Evolutionary conservation across 2,797 vertebrate species (phyloP).

Genomic region (Rhabdophis nuchalis): DNA sequence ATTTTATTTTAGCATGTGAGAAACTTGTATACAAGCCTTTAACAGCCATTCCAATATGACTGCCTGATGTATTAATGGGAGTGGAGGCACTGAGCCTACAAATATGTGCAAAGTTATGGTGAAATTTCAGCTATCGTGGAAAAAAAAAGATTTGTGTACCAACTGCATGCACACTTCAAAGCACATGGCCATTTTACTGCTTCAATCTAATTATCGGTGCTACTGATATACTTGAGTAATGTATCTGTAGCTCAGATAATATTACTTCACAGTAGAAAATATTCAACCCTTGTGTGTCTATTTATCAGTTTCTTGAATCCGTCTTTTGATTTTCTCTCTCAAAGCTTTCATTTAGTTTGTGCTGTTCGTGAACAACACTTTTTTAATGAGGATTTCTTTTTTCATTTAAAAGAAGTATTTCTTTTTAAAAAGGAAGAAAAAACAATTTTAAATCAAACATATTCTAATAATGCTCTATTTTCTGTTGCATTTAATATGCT

Average conservation of each 20-base stretch:
- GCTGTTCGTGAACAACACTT: neutral
- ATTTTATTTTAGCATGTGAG: constrained; percentile 1
- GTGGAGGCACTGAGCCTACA: constrained; percentile 61
- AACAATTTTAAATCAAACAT: neutral
- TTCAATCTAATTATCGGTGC: constrained; percentile 73
- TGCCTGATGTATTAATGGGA: constrained; percentile 69
- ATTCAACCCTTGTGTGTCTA: constrained; percentile 54
- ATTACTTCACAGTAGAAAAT: constrained; percentile 66
- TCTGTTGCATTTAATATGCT: neutral
- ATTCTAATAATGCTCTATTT: neutral
- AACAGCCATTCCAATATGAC: constrained; percentile 46
- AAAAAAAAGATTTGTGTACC: constrained; percentile 67
- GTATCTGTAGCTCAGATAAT: constrained; percentile 66
- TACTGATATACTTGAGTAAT: constrained; percentile 68
- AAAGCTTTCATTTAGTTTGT: constrained; percentile 23
- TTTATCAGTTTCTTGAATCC: constrained; percentile 66
- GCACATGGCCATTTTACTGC: constrained; percentile 59
- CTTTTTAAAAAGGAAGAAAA: neutral
- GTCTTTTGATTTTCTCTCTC: constrained; percentile 60
- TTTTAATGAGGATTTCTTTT: neutral
- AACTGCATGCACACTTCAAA: constrained; percentile 70
- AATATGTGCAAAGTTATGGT: constrained; percentile 65
- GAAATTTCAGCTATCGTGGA: constrained; percentile 69
- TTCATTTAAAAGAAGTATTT: neutral
- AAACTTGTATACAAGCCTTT: constrained; percentile 46